A percentile compares a stretch with the other conserved stretches of the same genome.
Conservation (phyloP, 2,888 invertebrate species). For the Amphipoea lucens region DNA sequence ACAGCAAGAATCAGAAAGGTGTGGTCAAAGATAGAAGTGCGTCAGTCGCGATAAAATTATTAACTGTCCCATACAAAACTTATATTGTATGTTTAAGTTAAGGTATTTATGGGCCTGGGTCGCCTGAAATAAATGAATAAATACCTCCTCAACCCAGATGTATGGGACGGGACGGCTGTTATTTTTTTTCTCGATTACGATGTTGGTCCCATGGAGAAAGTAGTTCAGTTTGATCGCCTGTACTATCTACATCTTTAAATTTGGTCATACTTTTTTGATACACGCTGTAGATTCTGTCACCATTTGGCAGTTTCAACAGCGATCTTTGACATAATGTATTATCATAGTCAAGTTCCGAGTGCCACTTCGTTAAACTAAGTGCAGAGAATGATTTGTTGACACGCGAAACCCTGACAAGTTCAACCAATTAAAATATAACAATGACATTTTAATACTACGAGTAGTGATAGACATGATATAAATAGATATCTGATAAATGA, state of each 20-base stretch:
- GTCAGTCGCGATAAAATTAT: neutral
- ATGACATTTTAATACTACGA: neutral
- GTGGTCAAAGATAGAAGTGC: neutral
- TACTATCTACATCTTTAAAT: neutral
- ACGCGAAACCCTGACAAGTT: neutral
- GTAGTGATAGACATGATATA: neutral
- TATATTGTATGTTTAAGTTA: neutral
- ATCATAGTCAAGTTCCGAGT: neutral
- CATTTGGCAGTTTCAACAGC: neutral
- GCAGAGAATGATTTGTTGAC: no score
- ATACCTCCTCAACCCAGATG: neutral
- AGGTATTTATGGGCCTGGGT: no score
- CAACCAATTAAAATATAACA: neutral
- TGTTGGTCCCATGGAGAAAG: neutral
- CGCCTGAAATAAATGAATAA: no score
- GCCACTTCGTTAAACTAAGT: neutral
- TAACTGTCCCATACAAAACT: neutral
- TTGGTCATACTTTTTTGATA: neutral
- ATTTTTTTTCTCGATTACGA: neutral
- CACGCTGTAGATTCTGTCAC: neutral
- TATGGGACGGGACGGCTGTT: no score
- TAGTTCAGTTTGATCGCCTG: neutral
- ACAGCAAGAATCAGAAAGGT: neutral
- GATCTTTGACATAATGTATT: neutral
- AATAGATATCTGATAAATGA: conserved; percentile 21